phyloP scores from a whole-genome alignment of 2,113 vertebrate species.

The Rattus norvegicus region GRCr8 NC_086039.1:125200501-125201000 shows the following conservation, averaged over 20 bases:
- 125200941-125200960: neutral
- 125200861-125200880: neutral
- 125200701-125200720: conserved; percentile 46
- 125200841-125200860: neutral
- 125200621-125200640: conserved; percentile 11
- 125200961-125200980: too few relatives aligned
- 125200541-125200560: neutral
- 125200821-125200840: conserved; percentile 37
- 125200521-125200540: neutral
- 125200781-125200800: conserved; percentile 16
- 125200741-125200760: conserved; percentile 43
- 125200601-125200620: conserved; percentile 13
- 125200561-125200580: neutral
- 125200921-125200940: conserved; percentile 56
- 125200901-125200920: neutral
- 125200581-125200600: neutral
- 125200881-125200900: conserved; percentile 62
- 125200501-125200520: conserved; percentile 23
- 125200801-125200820: conserved; percentile 14
- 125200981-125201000: too few relatives aligned
- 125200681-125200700: conserved; percentile 16
- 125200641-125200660: conserved; percentile 24
- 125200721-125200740: conserved; percentile 58
- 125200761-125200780: conserved; percentile 9
- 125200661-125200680: conserved; percentile 42